Conservation (phyloP, 53 echinoderm and acorn worm species). For the Mesocentrotus franciscanus region DNA sequence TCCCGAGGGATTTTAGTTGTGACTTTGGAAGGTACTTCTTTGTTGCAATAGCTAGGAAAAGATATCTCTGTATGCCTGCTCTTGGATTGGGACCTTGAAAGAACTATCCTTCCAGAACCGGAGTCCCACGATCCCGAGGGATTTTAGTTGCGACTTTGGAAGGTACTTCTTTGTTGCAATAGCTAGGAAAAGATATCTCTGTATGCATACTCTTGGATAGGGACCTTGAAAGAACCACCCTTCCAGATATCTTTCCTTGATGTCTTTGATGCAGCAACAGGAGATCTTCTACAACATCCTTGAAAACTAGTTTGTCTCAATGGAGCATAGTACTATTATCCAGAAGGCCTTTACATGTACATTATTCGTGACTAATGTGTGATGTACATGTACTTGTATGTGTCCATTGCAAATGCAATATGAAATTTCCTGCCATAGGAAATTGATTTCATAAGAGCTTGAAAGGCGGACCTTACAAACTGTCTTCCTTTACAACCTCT, state of each 20-base stretch:
- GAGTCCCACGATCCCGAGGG: constrained; percentile 85
- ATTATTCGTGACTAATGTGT: too few relatives aligned
- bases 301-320: constrained; percentile 88
- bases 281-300: constrained; percentile 87
- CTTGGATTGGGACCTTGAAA: constrained; percentile 87
- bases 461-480: too few relatives aligned
- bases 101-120: constrained; percentile 81
- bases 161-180: background rate
- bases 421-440: too few relatives aligned
- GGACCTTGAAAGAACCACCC: background rate
- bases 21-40: background rate
- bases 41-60: background rate
- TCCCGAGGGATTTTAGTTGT: constrained; percentile 84
- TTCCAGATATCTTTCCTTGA: background rate
- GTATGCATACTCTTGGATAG: background rate
- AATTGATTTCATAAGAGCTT: too few relatives aligned
- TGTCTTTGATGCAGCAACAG: background rate
- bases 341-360: constrained; percentile 78
- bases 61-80: background rate
- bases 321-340: constrained; percentile 88
- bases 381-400: too few relatives aligned
- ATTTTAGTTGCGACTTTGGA: constrained; percentile 61
- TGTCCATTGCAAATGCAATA: too few relatives aligned
- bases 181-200: background rate
- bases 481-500: too few relatives aligned